These are phyloP conservation scores for Danaus melanippus DNA, from an alignment of 1,140 invertebrate genomes.

Conservation along the genomic window DNA sequence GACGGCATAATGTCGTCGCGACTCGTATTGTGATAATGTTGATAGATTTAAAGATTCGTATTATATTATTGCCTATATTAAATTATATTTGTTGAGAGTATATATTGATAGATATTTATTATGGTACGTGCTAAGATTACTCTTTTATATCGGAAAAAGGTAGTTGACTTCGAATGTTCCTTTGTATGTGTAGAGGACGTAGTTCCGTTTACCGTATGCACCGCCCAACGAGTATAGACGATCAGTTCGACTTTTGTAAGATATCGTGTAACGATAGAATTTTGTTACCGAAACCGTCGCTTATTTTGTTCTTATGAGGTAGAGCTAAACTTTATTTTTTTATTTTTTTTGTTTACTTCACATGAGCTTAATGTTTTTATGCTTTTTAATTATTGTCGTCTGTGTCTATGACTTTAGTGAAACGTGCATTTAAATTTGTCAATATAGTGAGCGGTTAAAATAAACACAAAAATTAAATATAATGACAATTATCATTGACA, in stretches of 20 bases:
- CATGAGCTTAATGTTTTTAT: constrained; percentile 26
- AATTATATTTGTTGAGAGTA: constrained; percentile 69
- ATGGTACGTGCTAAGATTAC: constrained; percentile 59
- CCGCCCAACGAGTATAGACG: constrained; percentile 24
- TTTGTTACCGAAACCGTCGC: constrained; percentile 17
- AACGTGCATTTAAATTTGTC: constrained; percentile 53
- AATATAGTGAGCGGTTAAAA: constrained; percentile 44
- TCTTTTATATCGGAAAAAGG: constrained; percentile 56
- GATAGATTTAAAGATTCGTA: constrained; percentile 62
- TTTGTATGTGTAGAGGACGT: constrained; percentile 41
- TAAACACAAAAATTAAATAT: constrained; percentile 7
- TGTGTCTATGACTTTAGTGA: constrained; percentile 44
- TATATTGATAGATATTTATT: constrained; percentile 68
- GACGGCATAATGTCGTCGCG: constrained; percentile 61
- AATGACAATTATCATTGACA: constrained; percentile 2
- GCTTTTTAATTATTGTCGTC: constrained; percentile 40
- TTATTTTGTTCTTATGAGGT: constrained; percentile 17
- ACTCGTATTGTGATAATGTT: constrained; percentile 66
- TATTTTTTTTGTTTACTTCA: constrained; percentile 26
- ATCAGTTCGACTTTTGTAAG: constrained; percentile 16
- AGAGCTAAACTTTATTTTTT: constrained; percentile 16
- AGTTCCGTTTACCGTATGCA: constrained; percentile 26
- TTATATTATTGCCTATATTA: constrained; percentile 65
- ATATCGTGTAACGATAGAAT: constrained; percentile 18
- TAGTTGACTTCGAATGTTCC: constrained; percentile 50